Percentiles rank a stretch among this genome's conserved stretches.
Conservation (phyloP, 2,113 vertebrate genomes). For the Ciconia stormi region DNA sequence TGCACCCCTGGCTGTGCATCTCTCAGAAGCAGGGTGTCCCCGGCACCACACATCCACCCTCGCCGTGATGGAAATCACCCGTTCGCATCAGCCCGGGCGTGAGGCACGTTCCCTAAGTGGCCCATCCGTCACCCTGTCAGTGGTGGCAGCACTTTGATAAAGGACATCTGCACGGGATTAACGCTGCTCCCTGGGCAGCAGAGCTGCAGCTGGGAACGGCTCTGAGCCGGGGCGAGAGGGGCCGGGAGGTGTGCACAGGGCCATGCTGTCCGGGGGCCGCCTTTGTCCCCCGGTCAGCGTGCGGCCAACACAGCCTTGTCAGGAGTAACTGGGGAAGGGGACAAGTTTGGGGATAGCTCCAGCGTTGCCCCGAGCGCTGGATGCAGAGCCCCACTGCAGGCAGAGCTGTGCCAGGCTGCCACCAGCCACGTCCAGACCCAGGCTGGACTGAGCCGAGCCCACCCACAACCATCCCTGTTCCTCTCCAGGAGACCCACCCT, state of each 20-base stretch:
- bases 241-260: accelerated
- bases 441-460: background rate
- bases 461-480: background rate
- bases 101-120: background rate
- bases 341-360: background rate
- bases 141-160: background rate
- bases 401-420: background rate
- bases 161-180: background rate
- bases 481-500: background rate
- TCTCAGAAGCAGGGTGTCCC: background rate
- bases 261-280: accelerated
- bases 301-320: background rate
- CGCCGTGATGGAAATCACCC: accelerated
- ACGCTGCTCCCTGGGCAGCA: background rate
- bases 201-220: background rate
- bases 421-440: background rate
- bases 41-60: background rate
- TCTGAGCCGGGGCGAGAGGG: background rate
- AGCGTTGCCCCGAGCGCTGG: accelerated
- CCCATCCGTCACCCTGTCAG: background rate
- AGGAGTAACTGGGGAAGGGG: background rate
- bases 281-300: background rate
- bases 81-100: accelerated
- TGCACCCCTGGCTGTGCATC: background rate
- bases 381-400: background rate